Base-by-base conservation (phyloP, 2,113 vertebrate genomes). In the Donacobius atricapilla region DNA sequence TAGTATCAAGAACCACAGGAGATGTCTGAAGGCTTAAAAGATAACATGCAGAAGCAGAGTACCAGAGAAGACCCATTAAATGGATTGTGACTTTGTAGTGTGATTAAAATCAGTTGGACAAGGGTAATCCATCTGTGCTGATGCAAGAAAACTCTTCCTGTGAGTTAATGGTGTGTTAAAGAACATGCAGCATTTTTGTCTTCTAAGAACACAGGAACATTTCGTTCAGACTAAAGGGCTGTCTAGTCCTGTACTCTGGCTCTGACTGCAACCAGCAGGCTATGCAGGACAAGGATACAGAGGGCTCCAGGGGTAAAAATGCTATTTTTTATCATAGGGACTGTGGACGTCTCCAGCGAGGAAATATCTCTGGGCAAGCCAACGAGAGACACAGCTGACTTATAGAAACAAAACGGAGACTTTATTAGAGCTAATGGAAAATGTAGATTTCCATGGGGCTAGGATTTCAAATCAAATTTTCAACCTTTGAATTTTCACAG, bases 161-260 rank as follows among this genome's bases (percentile, higher is more conserved):
- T 66, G 76, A 97, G 80, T 93, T 96, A 96, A 96, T 94, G 95
- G 91, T 58, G 80, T 92, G 76, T 93, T 95, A 96, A 90, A 92
- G 80, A 96, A 78, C 83, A 90, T 31, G 50, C 54, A 94, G 53
- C 39, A 63, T 66, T 92, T 92, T 92, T 2, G 2, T 83, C 86
- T 90, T 92, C 93, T 75, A 86, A 81, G 89, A 97, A 93, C 71
- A 69, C 2, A 58, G 56, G 71, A 77, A 92, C 35, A 66, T 89
- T 94, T 95, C 2, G 1, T 95, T 90, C 47, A 56, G 80, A 92
- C 75, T 83, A 92, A 95, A 89, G 47, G 39, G 24, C 83, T 96
- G 86, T 89, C 91, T 95, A 15, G 21, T 93, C 44, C 79, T 63
- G 56, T 90, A 30, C 35, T 72, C 58, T 73, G 57, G 22, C 45